Evolutionary conservation across 2,113 vertebrate species (phyloP).

Genomic region (Chauna torquata): DNA sequence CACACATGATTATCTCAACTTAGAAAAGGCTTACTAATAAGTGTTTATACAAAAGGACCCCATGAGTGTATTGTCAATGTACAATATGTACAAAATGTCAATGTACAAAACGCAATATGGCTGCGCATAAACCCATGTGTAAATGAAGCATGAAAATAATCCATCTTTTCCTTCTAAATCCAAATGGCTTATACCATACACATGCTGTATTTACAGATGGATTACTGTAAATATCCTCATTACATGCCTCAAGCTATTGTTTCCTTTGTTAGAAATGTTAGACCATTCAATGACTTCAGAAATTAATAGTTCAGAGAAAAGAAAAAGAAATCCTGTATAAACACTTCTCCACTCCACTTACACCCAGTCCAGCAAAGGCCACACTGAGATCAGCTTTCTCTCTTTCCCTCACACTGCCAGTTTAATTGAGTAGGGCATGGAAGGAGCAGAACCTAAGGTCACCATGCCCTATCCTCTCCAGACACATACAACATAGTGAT

Average conservation of each 20-base stretch:
- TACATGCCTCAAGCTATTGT: neutral
- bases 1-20: neutral
- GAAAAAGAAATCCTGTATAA: neutral
- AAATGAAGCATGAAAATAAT: neutral
- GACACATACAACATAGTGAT: neutral
- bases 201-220: neutral
- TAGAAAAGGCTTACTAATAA: neutral
- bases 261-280: neutral
- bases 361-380: neutral
- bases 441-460: neutral
- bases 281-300: neutral
- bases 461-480: neutral
- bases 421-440: neutral
- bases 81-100: too few species aligned
- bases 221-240: conserved; percentile 8
- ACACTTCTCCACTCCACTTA: neutral
- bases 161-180: neutral
- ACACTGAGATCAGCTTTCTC: neutral
- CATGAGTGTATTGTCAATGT: neutral
- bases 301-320: conserved; percentile 12
- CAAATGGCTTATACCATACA: neutral
- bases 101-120: too few species aligned
- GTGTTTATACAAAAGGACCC: neutral
- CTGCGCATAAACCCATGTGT: neutral
- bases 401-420: neutral